A percentile compares a stretch with the other conserved stretches of the same genome.
Conservation (phyloP, 2,888 invertebrate genomes). For the Hyppa rectilinea region DNA sequence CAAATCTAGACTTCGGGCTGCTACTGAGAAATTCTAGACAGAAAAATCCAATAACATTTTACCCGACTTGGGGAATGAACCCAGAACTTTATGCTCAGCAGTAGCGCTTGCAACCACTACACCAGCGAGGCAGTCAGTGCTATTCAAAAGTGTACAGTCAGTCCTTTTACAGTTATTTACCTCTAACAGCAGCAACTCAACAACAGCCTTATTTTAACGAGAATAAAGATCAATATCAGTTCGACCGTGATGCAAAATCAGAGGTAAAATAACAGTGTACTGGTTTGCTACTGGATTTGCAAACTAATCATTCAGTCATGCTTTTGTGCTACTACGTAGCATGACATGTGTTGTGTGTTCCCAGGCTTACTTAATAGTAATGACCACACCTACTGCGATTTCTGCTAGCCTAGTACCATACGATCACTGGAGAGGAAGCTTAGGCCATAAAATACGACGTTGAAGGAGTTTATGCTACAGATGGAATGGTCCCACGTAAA, state of each 20-base stretch:
- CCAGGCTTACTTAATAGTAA: background rate
- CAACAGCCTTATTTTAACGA: background rate
- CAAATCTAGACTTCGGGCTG: no score
- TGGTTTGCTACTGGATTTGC: background rate
- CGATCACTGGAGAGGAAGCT: background rate
- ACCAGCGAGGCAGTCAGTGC: no score
- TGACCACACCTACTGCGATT: background rate
- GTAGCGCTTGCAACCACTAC: no score
- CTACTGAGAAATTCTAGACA: no score
- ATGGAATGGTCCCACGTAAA: no score
- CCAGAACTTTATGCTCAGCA: no score
- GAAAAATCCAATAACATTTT: no score
- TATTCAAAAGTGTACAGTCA: background rate
- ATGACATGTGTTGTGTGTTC: background rate
- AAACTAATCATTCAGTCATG: background rate
- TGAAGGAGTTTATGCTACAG: background rate
- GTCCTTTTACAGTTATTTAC: background rate
- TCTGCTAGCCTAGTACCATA: constrained; percentile 1
- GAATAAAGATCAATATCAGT: background rate
- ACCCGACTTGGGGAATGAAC: no score
- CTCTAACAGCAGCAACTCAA: background rate
- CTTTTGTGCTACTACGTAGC: no score
- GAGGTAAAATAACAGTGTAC: background rate
- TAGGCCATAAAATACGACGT: background rate
- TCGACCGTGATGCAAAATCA: background rate